A percentile compares a stretch with the other conserved stretches of the same genome.
Evolutionary conservation across 2,113 vertebrate species (phyloP).

Genomic region (Vanacampus margaritifer): DNA sequence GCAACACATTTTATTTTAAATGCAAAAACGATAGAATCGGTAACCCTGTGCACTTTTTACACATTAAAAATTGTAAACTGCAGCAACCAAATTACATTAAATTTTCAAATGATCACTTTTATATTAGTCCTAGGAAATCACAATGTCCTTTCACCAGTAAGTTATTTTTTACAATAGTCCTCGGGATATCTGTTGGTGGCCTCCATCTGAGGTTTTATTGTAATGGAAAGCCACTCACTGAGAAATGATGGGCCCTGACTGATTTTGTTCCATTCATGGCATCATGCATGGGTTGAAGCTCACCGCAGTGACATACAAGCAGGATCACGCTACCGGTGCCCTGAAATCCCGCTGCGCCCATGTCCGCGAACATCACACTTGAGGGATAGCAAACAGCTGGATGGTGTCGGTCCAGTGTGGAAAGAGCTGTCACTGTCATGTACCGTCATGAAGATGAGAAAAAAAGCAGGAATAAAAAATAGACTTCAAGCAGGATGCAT

Average conservation of each 20-base stretch:
- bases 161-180: too few relatives aligned
- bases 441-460: conserved; percentile 5
- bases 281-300: conserved; percentile 6
- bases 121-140: too few relatives aligned
- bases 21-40: background rate
- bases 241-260: conserved; percentile 25
- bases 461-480: background rate
- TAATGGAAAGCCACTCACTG: background rate
- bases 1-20: background rate
- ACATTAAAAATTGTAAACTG: background rate
- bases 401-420: conserved; percentile 41
- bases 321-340: conserved; percentile 20
- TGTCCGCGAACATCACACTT: conserved; percentile 53
- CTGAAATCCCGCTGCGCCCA: conserved; percentile 32
- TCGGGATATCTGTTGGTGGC: too few relatives aligned
- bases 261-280: conserved; percentile 36
- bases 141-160: too few relatives aligned
- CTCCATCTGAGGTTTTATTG: too few relatives aligned
- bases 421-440: conserved; percentile 52
- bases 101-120: too few relatives aligned
- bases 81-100: background rate
- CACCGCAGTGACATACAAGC: conserved; percentile 34
- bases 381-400: conserved; percentile 70
- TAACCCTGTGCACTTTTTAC: background rate
- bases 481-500: background rate